Conservation (phyloP, 2,888 invertebrate genomes). For the Trissonchulus sp. region DNA sequence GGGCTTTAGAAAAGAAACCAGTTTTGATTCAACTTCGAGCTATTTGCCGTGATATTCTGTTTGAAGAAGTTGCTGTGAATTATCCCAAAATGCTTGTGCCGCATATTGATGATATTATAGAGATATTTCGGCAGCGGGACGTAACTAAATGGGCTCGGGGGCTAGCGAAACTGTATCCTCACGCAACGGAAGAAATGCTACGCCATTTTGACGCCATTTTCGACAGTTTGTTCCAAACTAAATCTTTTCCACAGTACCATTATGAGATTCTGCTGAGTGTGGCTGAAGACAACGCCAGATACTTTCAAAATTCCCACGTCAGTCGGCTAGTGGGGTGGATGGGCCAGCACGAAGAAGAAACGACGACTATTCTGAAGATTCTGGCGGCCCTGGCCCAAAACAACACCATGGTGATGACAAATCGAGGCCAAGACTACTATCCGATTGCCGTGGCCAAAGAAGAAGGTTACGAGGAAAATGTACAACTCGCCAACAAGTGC, state of each 20-base stretch:
- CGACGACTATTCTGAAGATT: slow-evolving; percentile 17
- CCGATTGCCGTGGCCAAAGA: slow-evolving; percentile 14
- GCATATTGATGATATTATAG: neutral
- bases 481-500: slow-evolving; percentile 6
- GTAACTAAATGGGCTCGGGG: neutral
- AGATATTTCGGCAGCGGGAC: neutral
- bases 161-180: neutral
- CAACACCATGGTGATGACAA: slow-evolving; percentile 5
- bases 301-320: neutral
- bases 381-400: slow-evolving; percentile 7
- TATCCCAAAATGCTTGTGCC: neutral
- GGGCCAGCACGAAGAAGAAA: slow-evolving; percentile 26
- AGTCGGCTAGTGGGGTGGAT: slow-evolving; percentile 18
- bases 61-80: slow-evolving; percentile 19
- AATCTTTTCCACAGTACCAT: slow-evolving; percentile 22
- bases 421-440: slow-evolving; percentile 20
- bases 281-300: neutral
- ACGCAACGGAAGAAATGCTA: slow-evolving; percentile 5
- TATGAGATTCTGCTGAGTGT: slow-evolving; percentile 17
- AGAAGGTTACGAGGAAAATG: neutral
- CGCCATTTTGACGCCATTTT: slow-evolving; percentile 12
- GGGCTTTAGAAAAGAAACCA: slow-evolving; percentile 8
- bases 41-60: slow-evolving; percentile 12
- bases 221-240: slow-evolving; percentile 13
- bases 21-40: neutral